Conservation (phyloP, 1,140 invertebrate genomes). For the Dinothrombium tinctorium region DNA sequence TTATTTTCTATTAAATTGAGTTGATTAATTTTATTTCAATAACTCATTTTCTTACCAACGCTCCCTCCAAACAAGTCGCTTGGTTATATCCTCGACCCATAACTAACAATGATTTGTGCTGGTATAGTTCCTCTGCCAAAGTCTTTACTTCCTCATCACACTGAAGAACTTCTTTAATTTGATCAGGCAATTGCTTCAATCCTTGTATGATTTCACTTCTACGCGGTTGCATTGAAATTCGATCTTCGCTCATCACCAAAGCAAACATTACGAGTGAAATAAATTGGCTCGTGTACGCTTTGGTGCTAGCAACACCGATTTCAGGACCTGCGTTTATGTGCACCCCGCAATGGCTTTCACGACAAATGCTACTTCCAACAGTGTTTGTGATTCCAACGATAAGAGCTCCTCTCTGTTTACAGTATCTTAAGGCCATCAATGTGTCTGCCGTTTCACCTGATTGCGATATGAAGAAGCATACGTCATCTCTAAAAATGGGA, state of each 20-base stretch:
- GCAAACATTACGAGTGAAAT: slow-evolving; percentile 97
- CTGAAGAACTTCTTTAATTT: slow-evolving; percentile 42
- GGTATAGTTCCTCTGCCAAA: slow-evolving; percentile 72
- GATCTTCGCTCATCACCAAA: slow-evolving; percentile 90
- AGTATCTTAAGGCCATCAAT: slow-evolving; percentile 73
- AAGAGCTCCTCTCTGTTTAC: slow-evolving; percentile 81
- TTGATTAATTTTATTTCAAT: neutral
- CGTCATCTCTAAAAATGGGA: slow-evolving; percentile 95
- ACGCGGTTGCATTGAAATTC: slow-evolving; percentile 65
- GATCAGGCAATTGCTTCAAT: slow-evolving; percentile 50
- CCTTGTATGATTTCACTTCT: slow-evolving; percentile 69
- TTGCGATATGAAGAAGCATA: slow-evolving; percentile 98
- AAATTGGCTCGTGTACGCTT: slow-evolving; percentile 98
- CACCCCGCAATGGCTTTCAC: slow-evolving; percentile 97
- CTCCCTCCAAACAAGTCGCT: slow-evolving; percentile 94
- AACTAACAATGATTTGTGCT: slow-evolving; percentile 80
- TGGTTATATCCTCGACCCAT: slow-evolving; percentile 99
- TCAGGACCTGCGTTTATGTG: slow-evolving; percentile 99
- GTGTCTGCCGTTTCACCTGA: slow-evolving; percentile 93
- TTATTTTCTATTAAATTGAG: slow-evolving; percentile 53
- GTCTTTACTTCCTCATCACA: slow-evolving; percentile 61
- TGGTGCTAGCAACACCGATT: slow-evolving; percentile 98
- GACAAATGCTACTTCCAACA: slow-evolving; percentile 95
- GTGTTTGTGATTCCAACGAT: slow-evolving; percentile 98
- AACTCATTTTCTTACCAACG: slow-evolving; percentile 38